These are phyloP conservation scores for Aramus guarauna DNA, from an alignment of 2,113 vertebrate genomes.

Conservation along the genomic window DNA sequence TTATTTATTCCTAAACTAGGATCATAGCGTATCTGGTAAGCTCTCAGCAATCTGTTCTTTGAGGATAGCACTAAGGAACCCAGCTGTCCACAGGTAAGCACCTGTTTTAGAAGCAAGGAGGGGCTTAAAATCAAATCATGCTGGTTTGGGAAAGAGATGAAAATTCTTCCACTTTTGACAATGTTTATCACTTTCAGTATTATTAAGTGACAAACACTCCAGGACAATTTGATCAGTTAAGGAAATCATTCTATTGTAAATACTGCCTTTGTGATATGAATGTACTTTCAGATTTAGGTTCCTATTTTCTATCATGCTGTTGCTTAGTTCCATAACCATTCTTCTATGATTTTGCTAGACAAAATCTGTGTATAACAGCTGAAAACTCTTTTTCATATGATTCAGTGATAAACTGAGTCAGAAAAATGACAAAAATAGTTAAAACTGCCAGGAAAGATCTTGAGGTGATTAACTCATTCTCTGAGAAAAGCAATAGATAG, in stretches of 20 bases:
- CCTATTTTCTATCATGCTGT: background rate
- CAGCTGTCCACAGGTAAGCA: background rate
- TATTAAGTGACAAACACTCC: background rate
- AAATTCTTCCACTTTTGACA: background rate
- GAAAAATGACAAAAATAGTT: background rate
- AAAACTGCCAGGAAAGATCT: background rate
- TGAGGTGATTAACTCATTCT: background rate
- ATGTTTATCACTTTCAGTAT: background rate
- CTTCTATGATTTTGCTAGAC: background rate
- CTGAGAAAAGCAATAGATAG: background rate
- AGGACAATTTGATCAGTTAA: background rate
- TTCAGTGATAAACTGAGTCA: background rate
- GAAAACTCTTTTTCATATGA: background rate
- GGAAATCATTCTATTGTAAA: background rate
- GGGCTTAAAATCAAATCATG: background rate
- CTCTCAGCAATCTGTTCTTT: background rate
- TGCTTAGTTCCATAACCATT: background rate
- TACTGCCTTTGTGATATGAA: background rate
- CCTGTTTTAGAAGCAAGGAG: background rate
- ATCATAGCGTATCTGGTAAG: background rate
- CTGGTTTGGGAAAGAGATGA: background rate
- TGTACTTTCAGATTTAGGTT: background rate
- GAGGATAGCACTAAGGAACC: background rate
- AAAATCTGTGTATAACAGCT: background rate
- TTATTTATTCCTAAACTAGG: background rate